phyloP scores from a whole-genome alignment of 1,140 invertebrate species.

The Archivesica marissinica region DNA sequence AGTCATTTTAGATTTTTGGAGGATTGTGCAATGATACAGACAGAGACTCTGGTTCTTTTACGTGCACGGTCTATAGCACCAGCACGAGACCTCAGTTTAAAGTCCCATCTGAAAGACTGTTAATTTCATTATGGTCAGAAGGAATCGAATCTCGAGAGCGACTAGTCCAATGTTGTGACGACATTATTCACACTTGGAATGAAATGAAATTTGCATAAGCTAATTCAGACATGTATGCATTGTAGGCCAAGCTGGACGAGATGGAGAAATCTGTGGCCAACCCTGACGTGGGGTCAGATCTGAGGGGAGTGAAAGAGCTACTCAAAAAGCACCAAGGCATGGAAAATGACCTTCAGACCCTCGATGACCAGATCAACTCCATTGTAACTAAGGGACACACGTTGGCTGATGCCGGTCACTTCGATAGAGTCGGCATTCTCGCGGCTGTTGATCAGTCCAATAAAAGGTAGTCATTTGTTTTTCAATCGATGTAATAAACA shows the following conservation, averaged over 20 bases:
- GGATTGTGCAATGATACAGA: too few relatives aligned
- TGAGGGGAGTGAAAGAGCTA: slow-evolving; percentile 98
- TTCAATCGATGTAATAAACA: too few relatives aligned
- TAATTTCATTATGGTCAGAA: too few relatives aligned
- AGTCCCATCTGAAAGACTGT: too few relatives aligned
- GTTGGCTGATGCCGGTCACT: slow-evolving; percentile 96
- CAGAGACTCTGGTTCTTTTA: too few relatives aligned
- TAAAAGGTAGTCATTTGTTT: too few relatives aligned
- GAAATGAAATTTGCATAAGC: not conserved
- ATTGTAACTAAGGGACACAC: slow-evolving; percentile 97
- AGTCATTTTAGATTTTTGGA: too few relatives aligned
- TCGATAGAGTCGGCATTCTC: slow-evolving; percentile 94
- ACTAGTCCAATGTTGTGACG: too few relatives aligned
- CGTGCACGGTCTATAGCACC: too few relatives aligned
- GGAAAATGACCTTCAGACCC: slow-evolving; percentile 97
- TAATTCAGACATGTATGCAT: not conserved
- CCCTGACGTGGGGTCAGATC: slow-evolving; percentile 98
- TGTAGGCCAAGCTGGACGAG: slow-evolving; percentile 85
- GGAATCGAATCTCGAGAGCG: too few relatives aligned
- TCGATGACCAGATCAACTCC: slow-evolving; percentile 95
- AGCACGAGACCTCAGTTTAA: too few relatives aligned
- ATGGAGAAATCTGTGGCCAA: slow-evolving; percentile 98
- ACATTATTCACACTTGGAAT: too few relatives aligned
- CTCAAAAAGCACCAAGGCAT: slow-evolving; percentile 97
- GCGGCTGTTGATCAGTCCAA: slow-evolving; percentile 91